Evolutionary conservation across 2,888 invertebrate species (phyloP).

Genomic region (Tetrapedia diversipes): DNA sequence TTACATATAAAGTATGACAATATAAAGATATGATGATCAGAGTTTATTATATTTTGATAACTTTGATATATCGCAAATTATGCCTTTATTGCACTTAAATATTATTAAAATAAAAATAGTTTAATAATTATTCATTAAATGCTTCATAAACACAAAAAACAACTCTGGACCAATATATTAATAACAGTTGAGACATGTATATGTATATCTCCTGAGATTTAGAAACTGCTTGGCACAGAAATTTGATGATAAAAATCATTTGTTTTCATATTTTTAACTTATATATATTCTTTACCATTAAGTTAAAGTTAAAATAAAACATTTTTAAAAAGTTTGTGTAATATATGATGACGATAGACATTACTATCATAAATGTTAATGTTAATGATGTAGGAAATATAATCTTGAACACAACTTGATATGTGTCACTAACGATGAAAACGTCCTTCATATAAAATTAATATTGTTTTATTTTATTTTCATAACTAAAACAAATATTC

Average conservation of each 20-base stretch:
- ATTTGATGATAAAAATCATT: constrained; percentile 19
- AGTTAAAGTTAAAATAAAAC: constrained; percentile 25
- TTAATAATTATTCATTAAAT: constrained; percentile 16
- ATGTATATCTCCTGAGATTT: constrained; percentile 12
- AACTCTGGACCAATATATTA: constrained; percentile 36
- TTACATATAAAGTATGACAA: constrained; percentile 4
- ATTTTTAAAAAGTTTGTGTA: constrained; percentile 20
- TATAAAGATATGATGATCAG: constrained; percentile 33
- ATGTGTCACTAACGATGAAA: constrained; percentile 20
- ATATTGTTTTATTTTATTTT: constrained; percentile 57
- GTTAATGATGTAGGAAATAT: constrained; percentile 32
- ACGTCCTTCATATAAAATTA: constrained; percentile 35
- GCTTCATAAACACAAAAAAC: constrained; percentile 8
- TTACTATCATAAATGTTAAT: constrained; percentile 41
- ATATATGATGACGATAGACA: constrained; percentile 35
- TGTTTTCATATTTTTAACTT: constrained; percentile 11
- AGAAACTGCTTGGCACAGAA: constrained; percentile 1
- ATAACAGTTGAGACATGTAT: constrained; percentile 10
- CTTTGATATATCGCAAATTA: constrained; percentile 8
- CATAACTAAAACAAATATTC: constrained; percentile 61
- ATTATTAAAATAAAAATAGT: background rate
- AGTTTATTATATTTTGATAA: constrained; percentile 25
- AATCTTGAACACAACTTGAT: constrained; percentile 26
- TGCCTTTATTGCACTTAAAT: background rate
- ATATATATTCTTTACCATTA: constrained; percentile 19